Base-by-base conservation (phyloP, 2,797 vertebrate genomes). In the Ctenopoma multispine region DNA sequence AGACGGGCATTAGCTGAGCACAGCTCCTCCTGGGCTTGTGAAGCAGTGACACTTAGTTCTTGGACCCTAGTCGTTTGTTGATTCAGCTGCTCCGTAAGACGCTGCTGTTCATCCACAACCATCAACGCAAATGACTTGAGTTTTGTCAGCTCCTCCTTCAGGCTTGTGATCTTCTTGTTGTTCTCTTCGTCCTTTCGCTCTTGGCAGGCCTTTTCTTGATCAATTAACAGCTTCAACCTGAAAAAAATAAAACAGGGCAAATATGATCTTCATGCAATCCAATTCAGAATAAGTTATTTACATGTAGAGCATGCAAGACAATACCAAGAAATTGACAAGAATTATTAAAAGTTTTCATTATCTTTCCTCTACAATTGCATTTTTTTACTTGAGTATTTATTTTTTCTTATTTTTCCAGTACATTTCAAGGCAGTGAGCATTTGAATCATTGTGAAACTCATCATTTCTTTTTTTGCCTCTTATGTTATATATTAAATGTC, bases 71-170 rank as follows among this genome's bases (percentile, higher is more conserved):
- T 72, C 51, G 92, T 96, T 86, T 99, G 97, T 84, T 94, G 93
- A 73, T 87, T 91, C 43, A 98, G 86, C 89, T 97, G 95, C 80
- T 96, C 95, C 0, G 95, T 94, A 65, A 98, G 94, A 77, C 92
- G 94, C 92, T 98, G 96, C 84, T 98, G 97, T 93, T 99, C 98
- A 63, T 99, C 97, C 20, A 99, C 97, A 20, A 99, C 95, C 94
- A 96, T 95, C 93, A 99, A 94, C 59, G 97, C 95, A 90, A 99
- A 99, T 1, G 98, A 96, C 88, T 98, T 99, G 62, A 99, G 93
- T 92, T 98, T 97, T 71, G 93, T 96, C 79, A 98, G 83, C 90
- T 99, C 98, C 68, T 97, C 96, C 86, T 96, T 97, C 70, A 99
- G 91, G 69, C 91, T 91, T 2, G 75, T 49, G 73, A 96, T 89